A percentile compares a stretch with the other conserved stretches of the same genome.
Evolutionary conservation across 92 coral and sea anemone species (phyloP).

Genomic region (Zoanthus gigantus): DNA sequence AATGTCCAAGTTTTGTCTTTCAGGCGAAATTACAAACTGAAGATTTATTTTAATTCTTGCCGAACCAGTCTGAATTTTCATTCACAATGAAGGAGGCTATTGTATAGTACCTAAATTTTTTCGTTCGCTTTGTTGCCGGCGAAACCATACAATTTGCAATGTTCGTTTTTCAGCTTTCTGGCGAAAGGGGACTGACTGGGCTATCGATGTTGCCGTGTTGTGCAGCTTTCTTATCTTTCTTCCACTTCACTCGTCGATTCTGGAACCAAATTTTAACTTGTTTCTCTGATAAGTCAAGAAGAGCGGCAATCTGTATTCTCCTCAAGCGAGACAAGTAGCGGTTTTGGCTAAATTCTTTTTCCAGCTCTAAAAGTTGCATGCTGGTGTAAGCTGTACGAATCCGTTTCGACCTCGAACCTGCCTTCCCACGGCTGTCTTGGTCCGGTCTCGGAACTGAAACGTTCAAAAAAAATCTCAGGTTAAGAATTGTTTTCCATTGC

Average conservation of each 20-base stretch:
- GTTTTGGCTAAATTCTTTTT: conserved; percentile 98
- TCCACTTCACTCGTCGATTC: conserved; percentile 99
- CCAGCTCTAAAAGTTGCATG: conserved; percentile 93
- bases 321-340: conserved; percentile 92
- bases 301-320: conserved; percentile 97
- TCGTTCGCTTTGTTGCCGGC: conserved; percentile 21
- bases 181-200: conserved; percentile 74
- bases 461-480: conserved; percentile 38
- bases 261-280: conserved; percentile 99
- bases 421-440: conserved; percentile 72
- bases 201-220: conserved; percentile 72
- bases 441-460: conserved; percentile 78
- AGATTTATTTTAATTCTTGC: conserved; percentile 52
- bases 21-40: neutral
- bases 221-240: conserved; percentile 96
- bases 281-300: conserved; percentile 92
- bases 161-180: conserved; percentile 60
- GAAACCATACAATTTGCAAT: neutral
- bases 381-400: conserved; percentile 98
- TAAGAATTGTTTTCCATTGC: conserved; percentile 14
- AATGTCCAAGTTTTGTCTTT: conserved; percentile 9
- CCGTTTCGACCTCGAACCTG: conserved; percentile 92
- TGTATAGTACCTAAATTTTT: conserved; percentile 61
- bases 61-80: conserved; percentile 47
- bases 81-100: conserved; percentile 35